A percentile compares a stretch with the other conserved stretches of the same genome.
Conservation (phyloP, 2,888 invertebrate species). For the Digitonthophagus gazella region DNA sequence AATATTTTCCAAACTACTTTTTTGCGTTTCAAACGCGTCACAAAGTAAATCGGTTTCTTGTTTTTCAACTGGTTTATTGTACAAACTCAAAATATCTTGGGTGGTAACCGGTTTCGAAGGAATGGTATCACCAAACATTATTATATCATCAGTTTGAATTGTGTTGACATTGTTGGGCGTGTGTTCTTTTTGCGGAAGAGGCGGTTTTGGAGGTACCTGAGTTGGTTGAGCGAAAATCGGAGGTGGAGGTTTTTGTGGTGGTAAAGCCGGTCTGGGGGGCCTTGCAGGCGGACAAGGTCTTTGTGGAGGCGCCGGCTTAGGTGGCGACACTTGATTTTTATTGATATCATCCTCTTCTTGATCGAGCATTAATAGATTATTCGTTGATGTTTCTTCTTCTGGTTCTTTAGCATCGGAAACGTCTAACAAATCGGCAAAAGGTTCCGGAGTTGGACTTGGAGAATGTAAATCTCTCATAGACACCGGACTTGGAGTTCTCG, state of each 20-base stretch:
- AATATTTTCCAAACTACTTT: background rate
- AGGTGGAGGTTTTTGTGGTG: slow-evolving; percentile 41
- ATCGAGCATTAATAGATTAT: slow-evolving; percentile 39
- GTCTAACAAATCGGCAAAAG: slow-evolving; percentile 64
- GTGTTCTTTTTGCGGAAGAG: slow-evolving; percentile 40
- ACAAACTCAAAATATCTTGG: slow-evolving; percentile 49
- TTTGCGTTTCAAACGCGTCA: slow-evolving; percentile 33
- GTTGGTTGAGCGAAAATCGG: slow-evolving; percentile 35
- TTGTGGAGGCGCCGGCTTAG: slow-evolving; percentile 25
- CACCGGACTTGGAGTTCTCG: slow-evolving; percentile 84
- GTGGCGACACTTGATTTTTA: slow-evolving; percentile 40
- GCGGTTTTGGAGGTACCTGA: slow-evolving; percentile 44
- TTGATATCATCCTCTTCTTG: slow-evolving; percentile 51
- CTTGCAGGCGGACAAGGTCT: slow-evolving; percentile 34
- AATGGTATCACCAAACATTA: slow-evolving; percentile 46
- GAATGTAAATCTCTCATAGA: slow-evolving; percentile 79
- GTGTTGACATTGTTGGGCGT: slow-evolving; percentile 38
- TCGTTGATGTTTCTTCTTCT: slow-evolving; percentile 25
- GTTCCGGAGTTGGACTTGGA: slow-evolving; percentile 79
- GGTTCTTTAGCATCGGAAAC: slow-evolving; percentile 53
- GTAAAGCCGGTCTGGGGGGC: slow-evolving; percentile 41
- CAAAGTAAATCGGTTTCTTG: slow-evolving; percentile 35
- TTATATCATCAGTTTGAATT: slow-evolving; percentile 46
- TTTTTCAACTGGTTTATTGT: slow-evolving; percentile 37
- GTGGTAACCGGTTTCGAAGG: slow-evolving; percentile 48